Evolutionary conservation across 2,113 vertebrate species (phyloP), one percentile per base, ranked within the genome.

Genomic region (Xiphias gladius): DNA sequence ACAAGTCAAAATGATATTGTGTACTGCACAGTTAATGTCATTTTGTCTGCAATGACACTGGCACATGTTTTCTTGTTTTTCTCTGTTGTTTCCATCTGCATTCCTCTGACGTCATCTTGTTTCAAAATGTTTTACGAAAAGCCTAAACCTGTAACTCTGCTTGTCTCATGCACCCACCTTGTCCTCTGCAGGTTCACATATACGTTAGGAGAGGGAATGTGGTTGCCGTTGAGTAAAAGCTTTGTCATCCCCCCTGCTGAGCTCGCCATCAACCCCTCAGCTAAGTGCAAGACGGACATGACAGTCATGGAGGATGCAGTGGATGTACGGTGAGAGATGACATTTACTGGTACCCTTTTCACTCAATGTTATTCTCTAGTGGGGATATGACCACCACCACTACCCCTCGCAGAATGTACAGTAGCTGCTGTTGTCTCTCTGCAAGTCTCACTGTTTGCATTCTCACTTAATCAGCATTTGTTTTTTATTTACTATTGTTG

Each of bases 231-330:
- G 86, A 99, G 98, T 93, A 99, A 99, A 95, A 99, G 98, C 91
- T 99, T 99, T 0, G 98, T 99, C 84, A 99, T 99, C 85, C 98
- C 98, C 0, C 98, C 98, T 0, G 97, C 98, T 0, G 98, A 99
- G 89, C 96, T 99, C 76, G 98, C 98, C 92, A 99, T 99, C 94
- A 99, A 99, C 90, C 98, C 98, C 0, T 99, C 98, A 0, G 98
- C 98, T 32, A 99, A 99, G 92, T 99, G 98, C 88, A 99, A 99
- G 94, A 99, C 98, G 0, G 98, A 99, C 93, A 99, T 99, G 97
- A 99, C 98, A 0, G 98, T 99, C 89, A 99, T 99, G 98, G 98
- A 99, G 87, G 98, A 99, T 0, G 97, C 98, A 0, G 98, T 99
- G 87, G 98, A 99, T 72, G 97, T 99, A 90, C 96, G 98, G 98